Conservation (phyloP, 2,797 vertebrate genomes). For the Natrix natrix region DNA sequence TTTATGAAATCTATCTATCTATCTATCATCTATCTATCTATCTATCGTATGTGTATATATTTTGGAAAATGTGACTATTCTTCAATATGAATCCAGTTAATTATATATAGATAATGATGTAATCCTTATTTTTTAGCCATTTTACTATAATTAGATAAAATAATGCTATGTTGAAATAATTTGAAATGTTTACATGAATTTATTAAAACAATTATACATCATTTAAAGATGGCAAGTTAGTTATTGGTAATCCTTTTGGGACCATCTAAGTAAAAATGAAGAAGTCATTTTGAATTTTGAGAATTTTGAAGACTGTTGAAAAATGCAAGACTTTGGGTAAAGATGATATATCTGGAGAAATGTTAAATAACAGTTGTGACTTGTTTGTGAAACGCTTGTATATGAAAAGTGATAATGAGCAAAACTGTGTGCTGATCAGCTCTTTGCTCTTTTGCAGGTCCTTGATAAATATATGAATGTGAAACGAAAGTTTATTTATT, state of each 20-base stretch:
- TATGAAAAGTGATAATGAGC: background rate
- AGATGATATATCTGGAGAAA: background rate
- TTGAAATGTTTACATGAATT: background rate
- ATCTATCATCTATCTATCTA: too few relatives aligned
- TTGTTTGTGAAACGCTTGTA: background rate
- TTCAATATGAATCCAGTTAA: background rate
- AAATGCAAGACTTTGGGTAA: background rate
- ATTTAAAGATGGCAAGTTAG: background rate
- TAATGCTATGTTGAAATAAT: background rate
- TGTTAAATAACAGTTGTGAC: background rate
- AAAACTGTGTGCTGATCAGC: background rate
- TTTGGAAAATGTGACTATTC: background rate
- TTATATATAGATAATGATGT: background rate
- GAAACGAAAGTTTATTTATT: background rate
- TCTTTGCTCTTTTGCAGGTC: background rate
- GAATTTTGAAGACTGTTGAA: background rate
- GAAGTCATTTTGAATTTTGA: background rate
- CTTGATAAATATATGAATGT: background rate
- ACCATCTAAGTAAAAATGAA: background rate
- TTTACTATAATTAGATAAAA: background rate
- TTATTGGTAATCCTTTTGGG: background rate
- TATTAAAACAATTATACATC: background rate
- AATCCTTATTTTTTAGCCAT: background rate
- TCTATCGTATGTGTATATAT: background rate
- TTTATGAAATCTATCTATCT: too few relatives aligned